Conservation (phyloP, 2,888 invertebrate species). For the Sarcophaga carnaria region DNA sequence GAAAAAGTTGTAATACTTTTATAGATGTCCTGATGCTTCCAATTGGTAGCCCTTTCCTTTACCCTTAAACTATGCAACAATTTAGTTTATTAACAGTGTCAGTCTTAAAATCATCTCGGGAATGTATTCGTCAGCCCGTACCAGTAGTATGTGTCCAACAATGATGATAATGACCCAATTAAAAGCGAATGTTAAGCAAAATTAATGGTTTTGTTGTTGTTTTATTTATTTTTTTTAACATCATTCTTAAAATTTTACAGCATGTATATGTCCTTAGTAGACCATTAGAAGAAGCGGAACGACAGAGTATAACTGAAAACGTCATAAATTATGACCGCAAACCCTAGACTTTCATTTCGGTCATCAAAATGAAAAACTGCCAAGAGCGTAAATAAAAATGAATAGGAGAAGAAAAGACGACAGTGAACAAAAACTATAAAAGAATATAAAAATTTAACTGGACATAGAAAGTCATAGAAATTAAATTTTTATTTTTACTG, state of each 20-base stretch:
- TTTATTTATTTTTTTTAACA: too few relatives aligned
- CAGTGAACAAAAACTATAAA: neutral
- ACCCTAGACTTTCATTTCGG: neutral
- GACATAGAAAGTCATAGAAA: conserved; percentile 25
- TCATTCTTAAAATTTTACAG: too few relatives aligned
- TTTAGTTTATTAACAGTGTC: neutral
- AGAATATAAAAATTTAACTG: conserved; percentile 29
- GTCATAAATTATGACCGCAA: neutral
- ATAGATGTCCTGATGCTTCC: too few relatives aligned
- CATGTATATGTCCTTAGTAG: neutral
- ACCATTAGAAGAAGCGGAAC: neutral
- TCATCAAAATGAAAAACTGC: neutral
- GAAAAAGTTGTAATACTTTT: too few relatives aligned
- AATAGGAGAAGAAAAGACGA: too few relatives aligned
- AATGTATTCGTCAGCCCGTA: neutral
- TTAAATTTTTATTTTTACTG: conserved; percentile 29
- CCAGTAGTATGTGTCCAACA: neutral
- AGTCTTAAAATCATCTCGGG: neutral
- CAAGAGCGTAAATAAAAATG: neutral
- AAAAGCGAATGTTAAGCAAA: neutral
- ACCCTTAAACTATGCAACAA: neutral
- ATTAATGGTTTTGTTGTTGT: neutral
- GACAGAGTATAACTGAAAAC: neutral
- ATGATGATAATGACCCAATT: neutral
- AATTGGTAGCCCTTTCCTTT: too few relatives aligned